Evolutionary conservation across 2,113 vertebrate genomes (phyloP).

Genomic region (Entomyzon cyanotis): DNA sequence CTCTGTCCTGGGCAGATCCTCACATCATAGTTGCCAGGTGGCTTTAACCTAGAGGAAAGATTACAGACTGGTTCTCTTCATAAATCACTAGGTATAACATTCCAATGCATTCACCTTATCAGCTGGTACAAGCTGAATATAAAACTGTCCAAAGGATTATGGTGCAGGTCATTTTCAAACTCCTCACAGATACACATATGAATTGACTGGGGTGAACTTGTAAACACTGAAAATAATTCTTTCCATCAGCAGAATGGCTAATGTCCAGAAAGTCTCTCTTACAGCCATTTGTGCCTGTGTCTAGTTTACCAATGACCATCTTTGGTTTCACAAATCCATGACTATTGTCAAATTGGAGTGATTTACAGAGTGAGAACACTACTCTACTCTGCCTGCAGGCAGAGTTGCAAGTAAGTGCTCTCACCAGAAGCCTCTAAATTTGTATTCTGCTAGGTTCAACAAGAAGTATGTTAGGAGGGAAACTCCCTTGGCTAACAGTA

Average conservation of each 20-base stretch:
- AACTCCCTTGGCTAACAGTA: background rate
- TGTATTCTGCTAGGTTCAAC: background rate
- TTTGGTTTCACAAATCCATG: background rate
- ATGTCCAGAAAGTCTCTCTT: background rate
- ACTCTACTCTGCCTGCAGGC: background rate
- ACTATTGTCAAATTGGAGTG: background rate
- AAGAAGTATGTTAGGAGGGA: background rate
- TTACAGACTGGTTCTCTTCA: background rate
- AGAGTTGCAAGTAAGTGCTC: background rate
- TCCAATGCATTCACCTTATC: background rate
- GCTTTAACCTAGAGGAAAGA: constrained; percentile 15
- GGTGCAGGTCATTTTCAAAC: background rate
- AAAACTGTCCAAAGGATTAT: background rate
- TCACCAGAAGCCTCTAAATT: background rate
- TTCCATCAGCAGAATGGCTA: background rate
- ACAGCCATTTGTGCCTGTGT: background rate
- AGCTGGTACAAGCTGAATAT: background rate
- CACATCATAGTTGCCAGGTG: background rate
- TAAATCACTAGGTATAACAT: constrained; percentile 7
- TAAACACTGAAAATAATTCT: background rate
- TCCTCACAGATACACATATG: background rate
- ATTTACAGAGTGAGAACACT: background rate
- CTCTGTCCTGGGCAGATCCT: background rate
- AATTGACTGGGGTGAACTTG: background rate
- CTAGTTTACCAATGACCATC: background rate